phyloP scores from a whole-genome alignment of 2,113 vertebrate genomes.

The Melanocharis versteri region DNA sequence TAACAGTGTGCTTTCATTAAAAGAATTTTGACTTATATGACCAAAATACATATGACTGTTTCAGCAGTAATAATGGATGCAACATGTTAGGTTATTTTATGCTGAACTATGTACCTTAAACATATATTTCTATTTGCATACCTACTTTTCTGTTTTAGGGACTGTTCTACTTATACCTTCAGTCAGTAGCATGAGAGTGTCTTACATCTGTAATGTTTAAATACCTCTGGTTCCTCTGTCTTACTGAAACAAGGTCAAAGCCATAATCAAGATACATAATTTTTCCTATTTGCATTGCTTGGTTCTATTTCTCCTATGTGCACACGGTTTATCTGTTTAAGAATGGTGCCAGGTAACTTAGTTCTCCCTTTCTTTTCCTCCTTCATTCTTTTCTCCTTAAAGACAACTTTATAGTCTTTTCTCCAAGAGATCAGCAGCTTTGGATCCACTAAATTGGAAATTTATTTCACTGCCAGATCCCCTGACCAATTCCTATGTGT shows the following conservation, averaged over 20 bases:
- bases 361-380: background rate
- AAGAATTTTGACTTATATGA: background rate
- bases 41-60: background rate
- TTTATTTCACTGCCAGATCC: background rate
- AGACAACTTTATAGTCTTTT: background rate
- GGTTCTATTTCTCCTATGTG: background rate
- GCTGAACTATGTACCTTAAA: background rate
- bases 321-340: background rate
- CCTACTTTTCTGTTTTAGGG: background rate
- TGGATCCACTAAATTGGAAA: background rate
- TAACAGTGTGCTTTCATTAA: background rate
- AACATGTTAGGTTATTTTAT: background rate
- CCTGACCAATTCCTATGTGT: background rate
- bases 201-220: background rate
- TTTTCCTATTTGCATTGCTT: background rate
- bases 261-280: background rate
- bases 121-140: background rate
- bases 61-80: background rate
- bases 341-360: background rate
- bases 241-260: background rate
- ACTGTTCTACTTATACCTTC: background rate
- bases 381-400: background rate
- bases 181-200: background rate
- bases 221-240: background rate
- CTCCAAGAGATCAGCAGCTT: background rate